These are phyloP conservation scores for Clarias batrachus DNA, from an alignment of 2,113 vertebrate genomes.

Conservation along the genomic window DNA sequence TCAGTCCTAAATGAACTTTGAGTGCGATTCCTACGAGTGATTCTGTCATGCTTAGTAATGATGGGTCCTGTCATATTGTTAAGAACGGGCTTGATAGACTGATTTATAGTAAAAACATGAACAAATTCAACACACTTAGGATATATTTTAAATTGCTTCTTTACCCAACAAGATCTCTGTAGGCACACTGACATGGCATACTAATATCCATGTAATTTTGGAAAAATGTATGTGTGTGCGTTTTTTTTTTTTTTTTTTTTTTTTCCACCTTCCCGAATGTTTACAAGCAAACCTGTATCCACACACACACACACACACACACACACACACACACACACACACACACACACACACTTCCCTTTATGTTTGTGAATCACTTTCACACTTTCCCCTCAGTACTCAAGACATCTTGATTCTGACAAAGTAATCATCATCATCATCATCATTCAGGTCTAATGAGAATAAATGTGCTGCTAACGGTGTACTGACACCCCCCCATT, in stretches of 20 bases:
- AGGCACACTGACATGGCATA: neutral
- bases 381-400: slow-evolving; percentile 2
- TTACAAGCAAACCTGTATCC: too few species aligned
- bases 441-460: slow-evolving; percentile 45
- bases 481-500: slow-evolving; percentile 40
- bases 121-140: neutral
- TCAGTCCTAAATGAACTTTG: too few species aligned
- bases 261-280: too few species aligned
- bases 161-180: neutral
- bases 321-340: too few species aligned
- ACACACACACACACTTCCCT: neutral
- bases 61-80: neutral
- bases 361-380: neutral
- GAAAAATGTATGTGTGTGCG: neutral
- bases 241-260: neutral
- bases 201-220: neutral
- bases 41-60: too few species aligned
- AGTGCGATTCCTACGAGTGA: too few species aligned
- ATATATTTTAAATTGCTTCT: neutral
- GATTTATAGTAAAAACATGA: neutral
- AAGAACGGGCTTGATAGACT: neutral
- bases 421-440: slow-evolving; percentile 36
- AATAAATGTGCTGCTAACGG: slow-evolving; percentile 43
- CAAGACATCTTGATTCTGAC: slow-evolving; percentile 42
- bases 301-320: neutral